A percentile compares a stretch with the other conserved stretches of the same genome.
phyloP scores from a whole-genome alignment of 2,888 invertebrate species.

The Orthonevra nobilis region DNA sequence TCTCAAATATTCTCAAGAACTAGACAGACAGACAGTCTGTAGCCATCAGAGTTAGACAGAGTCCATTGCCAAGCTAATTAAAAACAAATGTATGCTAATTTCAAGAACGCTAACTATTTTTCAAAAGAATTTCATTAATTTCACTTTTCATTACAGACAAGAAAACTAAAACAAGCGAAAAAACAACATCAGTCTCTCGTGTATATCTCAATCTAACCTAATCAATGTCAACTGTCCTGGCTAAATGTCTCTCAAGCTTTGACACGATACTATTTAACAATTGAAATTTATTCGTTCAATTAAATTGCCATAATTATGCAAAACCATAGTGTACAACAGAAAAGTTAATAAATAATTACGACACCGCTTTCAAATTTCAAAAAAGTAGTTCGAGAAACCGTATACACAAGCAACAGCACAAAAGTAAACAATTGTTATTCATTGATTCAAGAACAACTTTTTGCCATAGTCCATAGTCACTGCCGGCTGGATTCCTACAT shows the following conservation, averaged over 20 bases:
- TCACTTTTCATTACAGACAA: conserved; percentile 40
- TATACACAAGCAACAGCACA: conserved; percentile 1
- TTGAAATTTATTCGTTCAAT: conserved; percentile 57
- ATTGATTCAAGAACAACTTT: conserved; percentile 68
- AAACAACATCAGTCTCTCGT: not conserved
- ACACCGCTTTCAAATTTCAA: conserved; percentile 47
- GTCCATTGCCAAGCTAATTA: too few relatives aligned
- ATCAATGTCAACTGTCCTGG: conserved; percentile 53
- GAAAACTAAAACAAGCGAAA: not conserved
- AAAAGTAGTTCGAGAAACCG: not conserved
- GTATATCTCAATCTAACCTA: conserved; percentile 54
- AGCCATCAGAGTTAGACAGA: too few relatives aligned
- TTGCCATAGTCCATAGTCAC: conserved; percentile 63
- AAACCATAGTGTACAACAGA: conserved; percentile 47
- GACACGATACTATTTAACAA: conserved; percentile 55
- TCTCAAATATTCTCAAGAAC: too few relatives aligned
- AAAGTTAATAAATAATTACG: too few relatives aligned
- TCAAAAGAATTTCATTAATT: conserved; percentile 39
- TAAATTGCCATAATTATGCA: conserved; percentile 61
- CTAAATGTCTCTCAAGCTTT: conserved; percentile 35
- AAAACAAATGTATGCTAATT: not conserved
- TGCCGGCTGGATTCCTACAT: conserved; percentile 37
- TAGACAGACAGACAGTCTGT: too few relatives aligned
- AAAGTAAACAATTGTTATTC: conserved; percentile 56
- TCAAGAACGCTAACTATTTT: not conserved